These are phyloP conservation scores for Scaptomyza polygonia DNA, from an alignment of 2,888 invertebrate species.

Conservation along the genomic window DNA sequence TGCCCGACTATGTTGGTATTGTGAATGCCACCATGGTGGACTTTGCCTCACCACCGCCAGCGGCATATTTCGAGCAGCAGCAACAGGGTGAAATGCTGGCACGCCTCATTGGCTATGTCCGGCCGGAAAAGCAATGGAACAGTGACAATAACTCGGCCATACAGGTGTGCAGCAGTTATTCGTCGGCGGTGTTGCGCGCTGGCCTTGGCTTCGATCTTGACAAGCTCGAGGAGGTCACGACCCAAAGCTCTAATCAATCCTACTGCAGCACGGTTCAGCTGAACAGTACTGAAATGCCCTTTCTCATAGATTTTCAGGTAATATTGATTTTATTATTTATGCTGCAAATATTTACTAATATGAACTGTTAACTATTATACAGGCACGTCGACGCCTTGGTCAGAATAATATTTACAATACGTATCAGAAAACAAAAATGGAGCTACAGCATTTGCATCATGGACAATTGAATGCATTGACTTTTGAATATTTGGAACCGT, in stretches of 20 bases:
- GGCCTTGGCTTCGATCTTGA: constrained; percentile 84
- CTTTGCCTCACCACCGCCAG: constrained; percentile 89
- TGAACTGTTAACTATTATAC: constrained; percentile 44
- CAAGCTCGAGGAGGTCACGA: constrained; percentile 86
- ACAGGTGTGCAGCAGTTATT: constrained; percentile 91
- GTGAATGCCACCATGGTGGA: constrained; percentile 94
- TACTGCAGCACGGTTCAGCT: constrained; percentile 89
- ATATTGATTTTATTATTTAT: constrained; percentile 55
- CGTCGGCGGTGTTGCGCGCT: constrained; percentile 88
- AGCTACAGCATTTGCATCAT: constrained; percentile 89
- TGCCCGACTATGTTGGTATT: constrained; percentile 94
- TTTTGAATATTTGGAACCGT: constrained; percentile 95
- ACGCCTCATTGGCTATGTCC: constrained; percentile 91
- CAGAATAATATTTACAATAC: constrained; percentile 86
- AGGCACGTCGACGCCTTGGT: constrained; percentile 86
- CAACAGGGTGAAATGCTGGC: constrained; percentile 91
- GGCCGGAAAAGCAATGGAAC: constrained; percentile 91
- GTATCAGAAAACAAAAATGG: constrained; percentile 92
- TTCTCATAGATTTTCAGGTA: constrained; percentile 89
- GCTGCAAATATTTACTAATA: not conserved
- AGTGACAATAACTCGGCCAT: constrained; percentile 88
- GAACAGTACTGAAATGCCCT: constrained; percentile 87
- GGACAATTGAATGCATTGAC: constrained; percentile 93
- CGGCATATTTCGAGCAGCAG: constrained; percentile 88
- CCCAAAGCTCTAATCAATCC: constrained; percentile 88